Base-by-base conservation (phyloP, 2,888 invertebrate genomes). In the Idaea biselata region DNA sequence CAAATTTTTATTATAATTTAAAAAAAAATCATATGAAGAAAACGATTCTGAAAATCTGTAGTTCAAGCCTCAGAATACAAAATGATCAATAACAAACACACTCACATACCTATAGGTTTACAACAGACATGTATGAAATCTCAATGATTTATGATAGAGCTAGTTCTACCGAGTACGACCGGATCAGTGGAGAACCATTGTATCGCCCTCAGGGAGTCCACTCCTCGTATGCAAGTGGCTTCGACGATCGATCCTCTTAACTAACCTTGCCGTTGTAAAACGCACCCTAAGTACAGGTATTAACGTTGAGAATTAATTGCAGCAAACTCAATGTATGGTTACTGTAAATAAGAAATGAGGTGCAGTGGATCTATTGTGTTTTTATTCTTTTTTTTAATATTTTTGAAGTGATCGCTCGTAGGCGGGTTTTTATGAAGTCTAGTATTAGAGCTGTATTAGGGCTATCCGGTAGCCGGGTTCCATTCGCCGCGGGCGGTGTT, bases 141-240 rank as follows among this genome's bases (percentile, higher is more conserved):
- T 44, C 44, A 44, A 44, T 44, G 44, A 44, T 44, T 44, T 44
- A 44, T 44, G 44, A 44, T 44, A 44, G 14, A 8, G 25, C 25
- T 0, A 14, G 11, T 14, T 55, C 18, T 16, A 62, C 18, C 31
- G 25, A 59, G 25, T 18, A 33, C 60, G 64, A 58, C 57, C 18
- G 61, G 63, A 71, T 65, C 66, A 63, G 66, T 71, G 65, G 67
- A 72, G 73, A 56, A 60, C 72, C 65, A 76, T 78, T 78, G 77
- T 76, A 68, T 62, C 61, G 62, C 44, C 44, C 44, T 8, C 3
- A 14, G 44, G 44, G 66, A 68, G 63, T 65, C 57, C 75, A 76
- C 66, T 58, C 69, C 66, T 65, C 63, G 66, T 63, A 66, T 69
- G 68, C 70, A 71, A 74, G 73, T 72, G 71, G 67, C 65, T 62